Conservation (phyloP, 1,140 invertebrate species). For the Drosophila watanabei region DNA sequence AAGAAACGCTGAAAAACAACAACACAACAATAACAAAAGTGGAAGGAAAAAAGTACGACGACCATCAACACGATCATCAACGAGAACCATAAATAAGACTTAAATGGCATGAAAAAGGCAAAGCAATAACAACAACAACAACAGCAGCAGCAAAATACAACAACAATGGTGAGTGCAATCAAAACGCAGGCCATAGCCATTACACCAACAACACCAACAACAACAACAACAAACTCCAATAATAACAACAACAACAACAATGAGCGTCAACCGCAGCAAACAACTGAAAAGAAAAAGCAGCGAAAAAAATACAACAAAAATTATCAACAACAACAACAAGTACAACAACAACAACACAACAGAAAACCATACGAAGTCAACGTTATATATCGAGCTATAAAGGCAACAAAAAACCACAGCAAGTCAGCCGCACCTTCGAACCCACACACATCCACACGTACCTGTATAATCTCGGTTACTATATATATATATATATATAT, state of each 20-base stretch:
- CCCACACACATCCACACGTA: constrained; percentile 44
- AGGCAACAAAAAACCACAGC: constrained; percentile 58
- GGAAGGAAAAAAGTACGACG: constrained; percentile 66
- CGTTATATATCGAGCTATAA: constrained; percentile 68
- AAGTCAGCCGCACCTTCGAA: constrained; percentile 68
- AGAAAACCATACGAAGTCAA: constrained; percentile 60
- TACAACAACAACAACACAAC: constrained; percentile 24
- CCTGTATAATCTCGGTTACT: constrained; percentile 48
- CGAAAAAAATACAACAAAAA: constrained; percentile 36
- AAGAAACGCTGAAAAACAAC: constrained; percentile 48
- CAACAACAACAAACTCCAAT: constrained; percentile 42
- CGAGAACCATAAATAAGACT: constrained; percentile 82
- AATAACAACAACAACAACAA: constrained; percentile 43
- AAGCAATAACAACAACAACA: constrained; percentile 44
- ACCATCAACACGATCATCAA: constrained; percentile 83
- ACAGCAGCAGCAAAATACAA: constrained; percentile 26
- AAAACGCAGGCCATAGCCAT: constrained; percentile 72
- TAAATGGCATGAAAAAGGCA: constrained; percentile 79
- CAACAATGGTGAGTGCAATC: constrained; percentile 63
- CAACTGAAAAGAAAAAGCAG: constrained; percentile 42
- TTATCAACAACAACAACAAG: constrained; percentile 31
- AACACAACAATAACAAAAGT: constrained; percentile 59
- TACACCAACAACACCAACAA: constrained; percentile 59
- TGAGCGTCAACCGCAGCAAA: constrained; percentile 57
- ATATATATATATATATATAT: constrained; percentile 17